Base-by-base conservation (phyloP, 1,140 invertebrate genomes). In the Aphidius ervi region DNA sequence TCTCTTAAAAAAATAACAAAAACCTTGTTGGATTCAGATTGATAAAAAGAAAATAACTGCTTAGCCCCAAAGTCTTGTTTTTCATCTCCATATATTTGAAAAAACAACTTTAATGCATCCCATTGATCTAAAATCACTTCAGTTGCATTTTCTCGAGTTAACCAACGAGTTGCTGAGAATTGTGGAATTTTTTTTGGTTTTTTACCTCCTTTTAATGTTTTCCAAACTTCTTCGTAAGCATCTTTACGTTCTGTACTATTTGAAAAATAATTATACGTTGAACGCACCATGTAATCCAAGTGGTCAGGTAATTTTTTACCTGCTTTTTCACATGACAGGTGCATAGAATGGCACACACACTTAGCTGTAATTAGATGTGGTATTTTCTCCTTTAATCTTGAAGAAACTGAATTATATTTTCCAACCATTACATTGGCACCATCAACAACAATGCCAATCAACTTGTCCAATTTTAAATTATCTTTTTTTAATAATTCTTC, bases 301-400 rank as follows among this genome's bases (percentile, higher is more conserved):
- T 62, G 37, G 43, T 61, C 46, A 6, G 74, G 75, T 39, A 78
- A 56, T 45, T 59, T n/a, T 63, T 74, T 70, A 46, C 68, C 75
- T 5, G 75, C 73, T 56, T 76, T 64, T 64, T 66, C 70, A 4
- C 69, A 71, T 56, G 71, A 72, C 16, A 75, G 59, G 59, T 75
- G 70, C n/a, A 73, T 59, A 58, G 74, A 77, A 64, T 78, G 76
- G 58, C 75, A 77, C 31, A 79, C 61, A 68, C 72, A 78, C 67
- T 74, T 77, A 9, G 70, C 52, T 8, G 74, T 58, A 23, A 65
- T 54, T 5, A 76, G 68, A 37, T 68, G 66, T n/a, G 72, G 71
- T 41, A 59, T 69, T 8, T 59, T 49, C 45, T 65, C 55, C 56
- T 46, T 58, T 50, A 76, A 63, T 46, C 68, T 46, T 47, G 55